A percentile compares a stretch with the other conserved stretches of the same genome.
These are phyloP conservation scores for Vimba vimba DNA, from an alignment of 2,113 vertebrate species.

Conservation along the genomic window DNA sequence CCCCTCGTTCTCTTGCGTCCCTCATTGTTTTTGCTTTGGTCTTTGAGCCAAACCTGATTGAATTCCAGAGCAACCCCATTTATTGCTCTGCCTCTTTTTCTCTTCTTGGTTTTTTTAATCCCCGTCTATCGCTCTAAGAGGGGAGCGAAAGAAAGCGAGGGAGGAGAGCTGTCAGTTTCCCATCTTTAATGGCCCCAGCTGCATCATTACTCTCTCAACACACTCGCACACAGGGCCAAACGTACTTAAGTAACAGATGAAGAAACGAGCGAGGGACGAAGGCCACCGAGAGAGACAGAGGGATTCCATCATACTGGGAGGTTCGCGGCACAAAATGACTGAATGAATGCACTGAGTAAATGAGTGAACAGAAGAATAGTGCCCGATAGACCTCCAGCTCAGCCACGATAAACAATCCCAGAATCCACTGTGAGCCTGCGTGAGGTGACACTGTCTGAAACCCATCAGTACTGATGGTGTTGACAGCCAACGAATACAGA, in stretches of 20 bases:
- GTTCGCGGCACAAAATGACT: conserved; percentile 53
- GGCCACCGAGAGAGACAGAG: conserved; percentile 24
- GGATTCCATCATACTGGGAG: conserved; percentile 51
- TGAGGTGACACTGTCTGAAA: conserved; percentile 54
- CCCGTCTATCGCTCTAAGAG: conserved; percentile 50
- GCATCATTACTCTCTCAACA: conserved; percentile 55
- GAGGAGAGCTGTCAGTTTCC: conserved; percentile 58
- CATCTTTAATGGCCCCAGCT: conserved; percentile 57
- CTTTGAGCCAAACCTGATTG: conserved; percentile 56
- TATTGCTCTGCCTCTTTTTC: conserved; percentile 45
- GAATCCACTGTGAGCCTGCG: conserved; percentile 32
- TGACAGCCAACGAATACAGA: conserved; percentile 44
- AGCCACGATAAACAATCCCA: conserved; percentile 57
- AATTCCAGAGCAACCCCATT: conserved; percentile 50
- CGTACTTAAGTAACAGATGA: conserved; percentile 54
- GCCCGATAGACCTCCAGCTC: conserved; percentile 48
- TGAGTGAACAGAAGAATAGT: conserved; percentile 55
- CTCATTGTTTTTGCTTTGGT: conserved; percentile 50
- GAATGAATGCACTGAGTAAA: conserved; percentile 34
- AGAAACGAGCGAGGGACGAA: conserved; percentile 47
- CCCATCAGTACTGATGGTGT: conserved; percentile 50
- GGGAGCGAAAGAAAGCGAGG: conserved; percentile 30
- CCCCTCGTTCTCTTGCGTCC: neutral
- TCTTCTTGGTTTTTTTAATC: conserved; percentile 36
- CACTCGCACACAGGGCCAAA: conserved; percentile 48